Evolutionary conservation across 2,797 vertebrate species (phyloP).

Genomic region (Bradypodion pumilum): DNA sequence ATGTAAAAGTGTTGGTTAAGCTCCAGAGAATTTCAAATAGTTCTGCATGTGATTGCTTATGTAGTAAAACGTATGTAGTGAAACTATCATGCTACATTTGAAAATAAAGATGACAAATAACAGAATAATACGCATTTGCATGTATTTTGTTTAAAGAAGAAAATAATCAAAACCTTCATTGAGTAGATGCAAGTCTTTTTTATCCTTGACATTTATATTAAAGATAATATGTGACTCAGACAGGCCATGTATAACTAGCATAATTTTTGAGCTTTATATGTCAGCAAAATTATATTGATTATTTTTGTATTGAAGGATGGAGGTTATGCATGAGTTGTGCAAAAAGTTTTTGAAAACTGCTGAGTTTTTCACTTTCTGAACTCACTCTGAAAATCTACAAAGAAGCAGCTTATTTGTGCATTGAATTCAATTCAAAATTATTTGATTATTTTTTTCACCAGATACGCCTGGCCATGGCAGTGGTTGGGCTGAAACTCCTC

Average conservation of each 20-base stretch:
- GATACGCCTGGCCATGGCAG: conserved; percentile 97
- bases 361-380: neutral
- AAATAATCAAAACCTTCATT: neutral
- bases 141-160: neutral
- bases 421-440: neutral
- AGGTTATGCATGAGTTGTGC: neutral
- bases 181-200: neutral
- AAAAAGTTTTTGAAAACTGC: neutral
- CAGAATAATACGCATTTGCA: neutral
- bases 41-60: neutral
- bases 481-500: conserved; percentile 96
- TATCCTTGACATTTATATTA: neutral
- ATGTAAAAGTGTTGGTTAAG: neutral
- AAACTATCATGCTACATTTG: too few species aligned
- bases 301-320: neutral
- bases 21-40: neutral
- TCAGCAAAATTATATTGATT: neutral
- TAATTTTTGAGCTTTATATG: neutral
- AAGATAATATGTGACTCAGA: neutral
- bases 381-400: neutral
- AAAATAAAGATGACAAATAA: neutral
- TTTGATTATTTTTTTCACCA: conserved; percentile 50
- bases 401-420: neutral
- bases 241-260: neutral
- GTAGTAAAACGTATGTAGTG: too few species aligned